Evolutionary conservation across 2,113 vertebrate species (phyloP), one percentile per base, ranked within the genome.

Genomic region (Pithys albifrons): DNA sequence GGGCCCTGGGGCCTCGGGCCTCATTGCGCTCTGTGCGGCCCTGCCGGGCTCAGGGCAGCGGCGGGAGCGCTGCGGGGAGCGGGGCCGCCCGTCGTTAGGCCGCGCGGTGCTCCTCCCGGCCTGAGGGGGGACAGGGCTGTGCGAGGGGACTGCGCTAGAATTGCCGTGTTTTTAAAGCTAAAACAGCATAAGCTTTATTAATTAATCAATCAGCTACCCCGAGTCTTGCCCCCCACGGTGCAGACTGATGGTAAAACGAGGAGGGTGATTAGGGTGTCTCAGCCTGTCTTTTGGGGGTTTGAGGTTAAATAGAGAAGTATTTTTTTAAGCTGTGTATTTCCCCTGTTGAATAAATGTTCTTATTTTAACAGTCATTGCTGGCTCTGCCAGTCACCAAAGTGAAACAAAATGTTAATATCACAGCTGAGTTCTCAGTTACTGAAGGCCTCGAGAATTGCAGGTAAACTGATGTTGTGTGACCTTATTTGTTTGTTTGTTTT

Each of bases 381-480:
- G 49, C 48, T 91, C 58, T 71, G 55, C 7, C 15, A n/a, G 59
- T 19, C 81, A 66, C 29, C 43, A 27, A 55, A 57, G 66, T 64
- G 96, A 39, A 65, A 9, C 85, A 91, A 54, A 7, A 98, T 98
- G 98, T 92, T 98, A 33, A 66, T 98, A 66, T n/a, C 77, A 17
- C 96, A 91, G 45, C 87, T 98, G 95, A 74, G 97, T 8, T 92
- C 96, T 24, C 96, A 28, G 11, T 76, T 98, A 7, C 45, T 85
- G 65, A 94, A 80, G 88, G 95, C 95, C 8, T 93, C 88, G 3
- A 91, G 93, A 41, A 41, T 91, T 66, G 83, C 98, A 97, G 98
- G 98, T 98, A 95, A 91, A 48, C 4, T 7, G 64, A 3, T 64
- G 6, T n/a, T 7, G 18, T 46, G 64, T 17, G 24, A 12, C 13